Percentiles rank a stretch among this genome's conserved stretches.
phyloP scores from a whole-genome alignment of 2,113 vertebrate genomes.

The Papio anubis region DNA sequence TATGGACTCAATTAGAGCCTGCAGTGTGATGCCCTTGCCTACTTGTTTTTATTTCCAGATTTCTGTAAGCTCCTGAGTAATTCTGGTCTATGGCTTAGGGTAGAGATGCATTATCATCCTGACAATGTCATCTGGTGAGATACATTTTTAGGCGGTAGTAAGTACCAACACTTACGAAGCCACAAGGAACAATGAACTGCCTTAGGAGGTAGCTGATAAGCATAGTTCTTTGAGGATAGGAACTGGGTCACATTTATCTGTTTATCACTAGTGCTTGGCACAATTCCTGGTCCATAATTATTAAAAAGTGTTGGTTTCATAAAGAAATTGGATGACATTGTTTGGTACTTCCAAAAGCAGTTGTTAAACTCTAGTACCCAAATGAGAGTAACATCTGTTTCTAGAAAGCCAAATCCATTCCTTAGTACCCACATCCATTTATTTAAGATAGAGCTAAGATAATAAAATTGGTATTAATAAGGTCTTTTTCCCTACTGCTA shows the following conservation, averaged over 20 bases:
- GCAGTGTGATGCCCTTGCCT: neutral
- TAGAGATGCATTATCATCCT: neutral
- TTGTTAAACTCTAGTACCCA: neutral
- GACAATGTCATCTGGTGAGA: neutral
- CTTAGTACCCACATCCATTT: neutral
- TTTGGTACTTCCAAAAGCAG: neutral
- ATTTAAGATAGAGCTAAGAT: neutral
- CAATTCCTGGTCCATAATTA: neutral
- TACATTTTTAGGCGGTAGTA: neutral
- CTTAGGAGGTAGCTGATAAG: neutral
- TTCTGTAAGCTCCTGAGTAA: neutral
- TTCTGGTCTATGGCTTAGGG: neutral
- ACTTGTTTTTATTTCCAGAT: neutral
- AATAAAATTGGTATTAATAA: conserved; percentile 2
- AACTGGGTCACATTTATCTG: neutral
- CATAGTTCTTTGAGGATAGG: neutral
- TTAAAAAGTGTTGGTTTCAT: neutral
- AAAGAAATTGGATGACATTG: neutral
- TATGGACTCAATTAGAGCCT: neutral
- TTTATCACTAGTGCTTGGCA: neutral
- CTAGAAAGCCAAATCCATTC: neutral
- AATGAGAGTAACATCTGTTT: conserved; percentile 41
- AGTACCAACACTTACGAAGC: neutral
- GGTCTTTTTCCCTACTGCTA: neutral
- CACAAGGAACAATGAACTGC: neutral